Evolutionary conservation across 2,113 vertebrate species (phyloP).

Genomic region (Protomyctophum bolini): DNA sequence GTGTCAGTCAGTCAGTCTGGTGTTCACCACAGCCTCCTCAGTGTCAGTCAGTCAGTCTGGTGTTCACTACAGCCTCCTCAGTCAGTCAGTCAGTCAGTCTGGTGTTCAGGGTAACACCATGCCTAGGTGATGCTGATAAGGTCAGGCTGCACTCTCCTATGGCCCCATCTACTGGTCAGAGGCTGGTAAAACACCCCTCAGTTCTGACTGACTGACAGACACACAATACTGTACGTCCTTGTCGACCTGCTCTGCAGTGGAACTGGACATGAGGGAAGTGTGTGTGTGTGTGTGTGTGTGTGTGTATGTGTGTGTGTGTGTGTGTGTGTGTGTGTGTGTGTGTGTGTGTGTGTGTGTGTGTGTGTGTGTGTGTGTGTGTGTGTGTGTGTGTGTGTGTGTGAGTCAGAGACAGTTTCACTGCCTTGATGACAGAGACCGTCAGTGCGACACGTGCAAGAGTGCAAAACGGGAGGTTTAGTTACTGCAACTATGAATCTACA

Average conservation of each 20-base stretch:
- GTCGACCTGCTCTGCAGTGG: constrained; percentile 24
- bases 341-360: neutral
- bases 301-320: neutral
- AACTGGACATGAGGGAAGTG: neutral
- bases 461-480: constrained; percentile 38
- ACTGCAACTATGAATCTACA: constrained; percentile 48
- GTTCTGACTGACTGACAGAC: neutral
- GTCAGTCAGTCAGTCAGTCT: too few species aligned
- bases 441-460: constrained; percentile 12
- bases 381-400: neutral
- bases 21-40: too few species aligned
- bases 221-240: constrained; percentile 33
- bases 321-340: too few species aligned
- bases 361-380: too few species aligned
- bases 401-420: neutral
- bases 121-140: constrained; percentile 5
- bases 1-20: too few species aligned
- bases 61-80: too few species aligned
- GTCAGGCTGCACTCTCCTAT: constrained; percentile 67
- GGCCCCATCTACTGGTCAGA: constrained; percentile 77
- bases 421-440: constrained; percentile 14
- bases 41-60: too few species aligned
- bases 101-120: too few species aligned
- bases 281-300: too few species aligned
- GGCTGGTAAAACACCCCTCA: constrained; percentile 50